Evolutionary conservation across 2,797 vertebrate species (phyloP).

Genomic region (Neosilurus hyrtlii): DNA sequence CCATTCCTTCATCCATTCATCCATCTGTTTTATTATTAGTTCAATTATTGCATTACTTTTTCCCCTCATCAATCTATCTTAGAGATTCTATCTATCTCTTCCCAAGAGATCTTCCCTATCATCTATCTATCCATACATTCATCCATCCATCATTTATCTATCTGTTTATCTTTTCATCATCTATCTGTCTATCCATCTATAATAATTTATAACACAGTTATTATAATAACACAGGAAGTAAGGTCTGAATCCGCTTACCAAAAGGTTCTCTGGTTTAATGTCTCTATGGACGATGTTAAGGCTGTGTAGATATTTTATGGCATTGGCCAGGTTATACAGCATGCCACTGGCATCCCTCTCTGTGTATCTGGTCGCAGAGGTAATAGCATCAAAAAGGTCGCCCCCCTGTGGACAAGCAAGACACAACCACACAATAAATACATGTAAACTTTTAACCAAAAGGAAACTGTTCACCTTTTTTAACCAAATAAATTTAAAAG

Average conservation of each 20-base stretch:
- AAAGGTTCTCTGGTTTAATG: constrained; percentile 96
- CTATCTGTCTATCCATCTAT: constrained; percentile 2
- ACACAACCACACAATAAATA: constrained; percentile 13
- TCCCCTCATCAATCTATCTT: background rate
- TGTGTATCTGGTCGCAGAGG: constrained; percentile 94
- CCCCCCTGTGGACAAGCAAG: constrained; percentile 78
- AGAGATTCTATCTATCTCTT: no score
- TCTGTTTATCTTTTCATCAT: no score
- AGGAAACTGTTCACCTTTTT: background rate
- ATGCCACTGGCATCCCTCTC: constrained; percentile 93
- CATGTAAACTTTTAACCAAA: background rate
- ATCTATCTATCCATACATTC: background rate
- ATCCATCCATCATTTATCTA: background rate
- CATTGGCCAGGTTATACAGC: constrained; percentile 96
- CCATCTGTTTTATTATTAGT: no score
- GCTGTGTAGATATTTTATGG: constrained; percentile 96
- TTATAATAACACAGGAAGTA: background rate
- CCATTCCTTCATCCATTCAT: background rate
- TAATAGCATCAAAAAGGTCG: constrained; percentile 96
- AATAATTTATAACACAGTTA: no score
- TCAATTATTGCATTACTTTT: no score
- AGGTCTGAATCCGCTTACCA: constrained; percentile 77
- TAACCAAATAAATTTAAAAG: background rate
- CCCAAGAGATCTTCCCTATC: no score
- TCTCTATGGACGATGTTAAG: constrained; percentile 97